phyloP scores from a whole-genome alignment of 2,888 invertebrate species.

The Cremastinae sp. region DNA sequence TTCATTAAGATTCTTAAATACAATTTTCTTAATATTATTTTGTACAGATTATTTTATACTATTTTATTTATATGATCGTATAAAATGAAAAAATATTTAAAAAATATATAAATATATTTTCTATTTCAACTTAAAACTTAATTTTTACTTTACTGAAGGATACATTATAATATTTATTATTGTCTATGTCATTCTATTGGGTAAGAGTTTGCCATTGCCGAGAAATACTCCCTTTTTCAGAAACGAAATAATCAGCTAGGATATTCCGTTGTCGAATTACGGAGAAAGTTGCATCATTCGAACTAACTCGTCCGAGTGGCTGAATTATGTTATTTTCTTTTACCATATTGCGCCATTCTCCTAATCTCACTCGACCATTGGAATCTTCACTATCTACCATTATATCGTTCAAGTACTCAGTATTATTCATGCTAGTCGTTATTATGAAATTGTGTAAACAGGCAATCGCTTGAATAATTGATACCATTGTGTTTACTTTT shows the following conservation, averaged over 20 bases:
- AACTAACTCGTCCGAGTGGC: conserved; percentile 14
- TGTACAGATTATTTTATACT: no score
- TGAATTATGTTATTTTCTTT: conserved; percentile 16
- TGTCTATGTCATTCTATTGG: no score
- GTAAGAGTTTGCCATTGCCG: conserved; percentile 17
- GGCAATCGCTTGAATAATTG: conserved; percentile 13
- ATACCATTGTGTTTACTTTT: neutral
- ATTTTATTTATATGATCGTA: no score
- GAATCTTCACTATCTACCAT: conserved; percentile 14
- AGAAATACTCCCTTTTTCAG: conserved; percentile 14
- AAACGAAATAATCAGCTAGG: conserved; percentile 6
- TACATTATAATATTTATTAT: no score
- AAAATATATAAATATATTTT: no score
- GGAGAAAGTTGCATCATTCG: conserved; percentile 10
- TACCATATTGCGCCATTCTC: conserved; percentile 10
- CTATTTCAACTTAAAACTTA: no score
- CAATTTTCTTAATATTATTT: no score
- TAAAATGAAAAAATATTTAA: no score
- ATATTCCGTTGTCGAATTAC: conserved; percentile 7
- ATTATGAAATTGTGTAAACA: conserved; percentile 24
- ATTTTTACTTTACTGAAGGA: no score
- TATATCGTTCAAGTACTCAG: conserved; percentile 1
- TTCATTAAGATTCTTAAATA: no score
- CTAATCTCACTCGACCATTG: conserved; percentile 16
- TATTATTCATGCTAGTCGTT: conserved; percentile 5